Evolutionary conservation across 2,888 invertebrate genomes (phyloP).

Genomic region (Parnassius orleans): DNA sequence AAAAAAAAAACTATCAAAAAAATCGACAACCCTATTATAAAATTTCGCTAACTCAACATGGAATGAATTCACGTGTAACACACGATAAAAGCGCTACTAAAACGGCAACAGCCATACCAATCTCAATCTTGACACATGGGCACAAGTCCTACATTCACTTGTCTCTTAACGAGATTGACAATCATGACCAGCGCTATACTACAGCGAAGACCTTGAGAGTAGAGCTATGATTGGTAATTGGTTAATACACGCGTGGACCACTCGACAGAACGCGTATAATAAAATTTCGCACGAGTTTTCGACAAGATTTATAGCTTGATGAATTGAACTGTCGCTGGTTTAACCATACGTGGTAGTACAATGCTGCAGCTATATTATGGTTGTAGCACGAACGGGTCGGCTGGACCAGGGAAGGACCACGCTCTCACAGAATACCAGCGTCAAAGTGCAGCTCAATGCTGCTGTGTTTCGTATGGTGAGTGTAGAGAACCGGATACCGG

Average conservation of each 20-base stretch:
- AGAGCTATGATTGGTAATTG: conserved; percentile 17
- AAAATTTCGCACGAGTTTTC: conserved; percentile 22
- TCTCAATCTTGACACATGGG: neutral
- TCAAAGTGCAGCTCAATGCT: too few relatives aligned
- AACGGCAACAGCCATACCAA: neutral
- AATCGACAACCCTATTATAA: conserved; percentile 30
- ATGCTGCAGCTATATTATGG: too few relatives aligned
- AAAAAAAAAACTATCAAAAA: too few relatives aligned
- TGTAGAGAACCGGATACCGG: too few relatives aligned
- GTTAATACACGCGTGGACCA: conserved; percentile 3
- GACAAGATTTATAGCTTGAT: neutral
- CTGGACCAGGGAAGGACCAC: too few relatives aligned
- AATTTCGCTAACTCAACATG: conserved; percentile 39
- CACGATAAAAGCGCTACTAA: conserved; percentile 6
- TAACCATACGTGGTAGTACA: too few relatives aligned
- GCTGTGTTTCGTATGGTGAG: too few relatives aligned
- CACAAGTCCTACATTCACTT: neutral
- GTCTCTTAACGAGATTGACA: conserved; percentile 2
- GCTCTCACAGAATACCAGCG: too few relatives aligned
- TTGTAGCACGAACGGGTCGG: too few relatives aligned
- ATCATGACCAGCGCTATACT: conserved; percentile 12
- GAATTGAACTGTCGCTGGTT: neutral
- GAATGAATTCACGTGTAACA: conserved; percentile 22
- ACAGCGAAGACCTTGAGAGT: conserved; percentile 12
- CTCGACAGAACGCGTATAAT: conserved; percentile 14